These are phyloP conservation scores for Agonopterix subpropinquella DNA, from an alignment of 2,888 invertebrate species.

Conservation along the genomic window DNA sequence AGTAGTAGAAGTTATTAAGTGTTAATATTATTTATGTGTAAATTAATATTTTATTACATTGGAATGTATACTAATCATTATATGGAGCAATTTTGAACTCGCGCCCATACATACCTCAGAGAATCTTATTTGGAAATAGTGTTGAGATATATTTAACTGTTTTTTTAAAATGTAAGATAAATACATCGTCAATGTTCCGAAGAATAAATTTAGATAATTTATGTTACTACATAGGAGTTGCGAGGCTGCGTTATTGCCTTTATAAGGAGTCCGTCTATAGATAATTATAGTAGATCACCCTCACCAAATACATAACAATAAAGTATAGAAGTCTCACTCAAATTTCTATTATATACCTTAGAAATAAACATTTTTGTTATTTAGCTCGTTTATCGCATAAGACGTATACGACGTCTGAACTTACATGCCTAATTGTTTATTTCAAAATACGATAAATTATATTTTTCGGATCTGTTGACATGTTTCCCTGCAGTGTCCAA, in stretches of 20 bases:
- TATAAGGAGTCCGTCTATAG: slow-evolving; percentile 1
- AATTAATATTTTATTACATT: slow-evolving; percentile 1
- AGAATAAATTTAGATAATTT: not conserved
- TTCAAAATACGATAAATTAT: no score
- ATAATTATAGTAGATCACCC: not conserved
- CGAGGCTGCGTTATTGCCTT: not conserved
- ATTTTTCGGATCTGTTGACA: no score
- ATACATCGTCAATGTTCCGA: not conserved
- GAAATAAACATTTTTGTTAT: no score
- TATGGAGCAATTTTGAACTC: not conserved
- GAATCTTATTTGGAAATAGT: not conserved
- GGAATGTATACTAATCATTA: slow-evolving; percentile 6
- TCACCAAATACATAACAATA: not conserved
- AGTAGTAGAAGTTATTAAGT: not conserved
- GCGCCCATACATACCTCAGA: not conserved
- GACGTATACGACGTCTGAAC: no score
- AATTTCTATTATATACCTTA: no score
- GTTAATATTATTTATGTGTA: not conserved
- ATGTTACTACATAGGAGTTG: not conserved
- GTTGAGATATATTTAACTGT: not conserved
- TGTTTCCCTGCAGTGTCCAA: no score
- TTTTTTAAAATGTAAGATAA: not conserved
- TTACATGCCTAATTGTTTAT: no score
- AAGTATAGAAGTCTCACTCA: not conserved
- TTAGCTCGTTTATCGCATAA: no score